Base-by-base conservation (phyloP, 2,797 vertebrate genomes). In the Hippoglossus hippoglossus region DNA sequence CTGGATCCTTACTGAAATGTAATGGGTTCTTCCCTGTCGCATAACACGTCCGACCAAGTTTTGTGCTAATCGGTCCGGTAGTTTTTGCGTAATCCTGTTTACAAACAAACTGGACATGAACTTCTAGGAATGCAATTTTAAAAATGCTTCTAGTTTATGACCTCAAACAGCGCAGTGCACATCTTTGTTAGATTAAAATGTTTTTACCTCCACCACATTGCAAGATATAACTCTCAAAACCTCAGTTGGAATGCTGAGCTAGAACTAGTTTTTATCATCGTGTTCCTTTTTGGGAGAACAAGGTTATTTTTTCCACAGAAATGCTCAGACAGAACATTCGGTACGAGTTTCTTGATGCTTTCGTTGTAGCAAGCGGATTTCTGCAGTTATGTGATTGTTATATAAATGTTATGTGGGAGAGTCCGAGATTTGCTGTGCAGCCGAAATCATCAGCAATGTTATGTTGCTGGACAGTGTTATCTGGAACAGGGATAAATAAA, bases 401-500 rank as follows among this genome's bases (percentile, higher is more conserved):
- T 25, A 16, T 34, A 34, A 34, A 19, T 34, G 18, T 41, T 34
- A 19, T 26, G n/a, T 51, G 36, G 47, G 44, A 51, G 41, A 34
- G 21, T 52, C 25, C 11, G 31, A 34, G 31, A 34, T 34, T 36
- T 34, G 28, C 26, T 2, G 41, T 10, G 21, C 19, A 6, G 12
- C 56, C 31, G 15, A 22, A 44, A 21, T 50, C 15, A n/a, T 50
- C 47, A 5, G 26, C 3, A 2, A 26, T 19, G 60, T 24, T 19
- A 3, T 36, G 12, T n/a, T 71, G 26, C 49, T 54, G 28, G n/a
- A 15, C 24, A 21, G 4, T 59, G 36, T 50, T 22, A 73, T 63
- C 61, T 57, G 31, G 13, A 34, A n/a, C 15, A 60, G 6, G 10
- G 41, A 31, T 47, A 1, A 19, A 28, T 25, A 19, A 71, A 53